These are phyloP conservation scores for Apis dorsata DNA, from an alignment of 1,140 invertebrate species.

Conservation along the genomic window DNA sequence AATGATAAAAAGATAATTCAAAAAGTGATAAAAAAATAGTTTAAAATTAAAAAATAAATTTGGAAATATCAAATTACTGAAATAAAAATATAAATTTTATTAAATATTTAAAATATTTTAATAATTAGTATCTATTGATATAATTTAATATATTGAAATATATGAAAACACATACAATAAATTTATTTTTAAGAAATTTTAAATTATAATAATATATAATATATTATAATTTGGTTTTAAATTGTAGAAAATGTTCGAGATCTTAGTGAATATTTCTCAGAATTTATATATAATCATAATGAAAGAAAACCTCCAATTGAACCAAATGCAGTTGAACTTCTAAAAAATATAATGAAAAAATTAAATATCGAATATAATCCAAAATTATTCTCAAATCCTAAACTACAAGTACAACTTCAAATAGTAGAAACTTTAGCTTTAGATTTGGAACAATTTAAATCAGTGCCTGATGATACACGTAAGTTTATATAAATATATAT, in stretches of 20 bases:
- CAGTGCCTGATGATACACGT: slow-evolving; percentile 39
- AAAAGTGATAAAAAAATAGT: no score
- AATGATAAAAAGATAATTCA: no score
- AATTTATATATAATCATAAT: slow-evolving; percentile 24
- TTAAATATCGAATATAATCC: slow-evolving; percentile 39
- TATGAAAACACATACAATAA: no score
- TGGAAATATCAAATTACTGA: no score
- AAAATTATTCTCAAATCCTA: slow-evolving; percentile 57
- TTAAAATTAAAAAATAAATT: background rate
- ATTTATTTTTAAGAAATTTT: no score
- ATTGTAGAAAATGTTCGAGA: slow-evolving; percentile 49
- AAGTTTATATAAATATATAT: slow-evolving; percentile 1
- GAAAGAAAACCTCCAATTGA: slow-evolving; percentile 11
- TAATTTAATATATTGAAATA: no score
- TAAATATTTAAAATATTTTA: no score
- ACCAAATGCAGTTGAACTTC: slow-evolving; percentile 16
- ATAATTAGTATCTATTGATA: no score
- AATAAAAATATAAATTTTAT: no score
- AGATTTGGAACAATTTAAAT: slow-evolving; percentile 27
- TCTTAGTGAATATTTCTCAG: background rate
- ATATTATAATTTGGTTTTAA: background rate
- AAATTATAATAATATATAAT: background rate
- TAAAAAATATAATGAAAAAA: slow-evolving; percentile 55
- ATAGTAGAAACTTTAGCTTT: slow-evolving; percentile 63
- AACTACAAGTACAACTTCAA: slow-evolving; percentile 36